phyloP scores from a whole-genome alignment of 2,797 vertebrate genomes.

The Todus mexicanus region DNA sequence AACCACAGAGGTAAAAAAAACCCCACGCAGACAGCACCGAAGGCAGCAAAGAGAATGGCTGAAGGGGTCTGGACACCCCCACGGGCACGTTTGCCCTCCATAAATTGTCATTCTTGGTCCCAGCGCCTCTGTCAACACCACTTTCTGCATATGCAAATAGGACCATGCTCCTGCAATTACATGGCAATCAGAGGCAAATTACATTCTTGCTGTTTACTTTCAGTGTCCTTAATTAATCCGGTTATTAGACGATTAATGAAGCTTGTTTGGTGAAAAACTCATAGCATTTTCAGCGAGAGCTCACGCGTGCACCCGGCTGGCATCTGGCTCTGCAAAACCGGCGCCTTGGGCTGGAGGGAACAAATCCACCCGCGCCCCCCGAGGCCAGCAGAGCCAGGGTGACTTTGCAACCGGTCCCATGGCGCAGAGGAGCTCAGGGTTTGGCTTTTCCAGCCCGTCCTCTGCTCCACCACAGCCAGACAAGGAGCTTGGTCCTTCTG shows the following conservation, averaged over 20 bases:
- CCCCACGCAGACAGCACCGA: background rate
- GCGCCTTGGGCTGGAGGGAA: background rate
- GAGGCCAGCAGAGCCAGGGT: background rate
- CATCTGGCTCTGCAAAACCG: background rate
- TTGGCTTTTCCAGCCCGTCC: background rate
- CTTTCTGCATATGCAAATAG: constrained; percentile 72
- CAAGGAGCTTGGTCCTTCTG: background rate
- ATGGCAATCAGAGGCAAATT: constrained; percentile 78
- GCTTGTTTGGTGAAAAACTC: constrained; percentile 77
- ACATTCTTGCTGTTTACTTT: constrained; percentile 82
- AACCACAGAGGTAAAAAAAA: background rate
- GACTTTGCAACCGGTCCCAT: background rate
- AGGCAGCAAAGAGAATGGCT: background rate
- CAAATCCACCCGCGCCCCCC: background rate
- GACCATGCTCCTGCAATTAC: constrained; percentile 70
- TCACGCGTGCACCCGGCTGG: background rate
- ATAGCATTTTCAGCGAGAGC: constrained; percentile 55
- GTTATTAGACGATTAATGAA: constrained; percentile 82
- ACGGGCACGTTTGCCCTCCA: background rate
- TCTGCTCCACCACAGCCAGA: background rate
- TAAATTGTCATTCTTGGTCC: background rate
- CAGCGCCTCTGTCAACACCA: background rate
- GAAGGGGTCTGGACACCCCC: background rate
- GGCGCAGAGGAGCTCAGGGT: background rate
- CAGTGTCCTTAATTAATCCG: constrained; percentile 78